Evolutionary conservation across 35 echinoderm and acorn worm genomes (phyloP).

Genomic region (Diadema setosum): DNA sequence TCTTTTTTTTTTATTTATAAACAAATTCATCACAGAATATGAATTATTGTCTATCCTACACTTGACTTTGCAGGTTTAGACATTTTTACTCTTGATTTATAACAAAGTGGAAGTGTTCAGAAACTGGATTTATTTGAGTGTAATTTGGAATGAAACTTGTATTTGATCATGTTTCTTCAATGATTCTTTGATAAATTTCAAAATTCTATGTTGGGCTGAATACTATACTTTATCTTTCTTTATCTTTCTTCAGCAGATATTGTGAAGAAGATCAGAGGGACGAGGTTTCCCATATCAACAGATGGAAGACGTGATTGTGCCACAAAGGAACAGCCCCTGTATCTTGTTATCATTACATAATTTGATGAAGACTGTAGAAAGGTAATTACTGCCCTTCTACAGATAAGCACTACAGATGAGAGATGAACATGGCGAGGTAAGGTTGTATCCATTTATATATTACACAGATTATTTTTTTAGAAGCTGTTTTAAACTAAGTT

Average conservation of each 20-base stretch:
- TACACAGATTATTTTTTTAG: too few species aligned
- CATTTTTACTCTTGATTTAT: too few species aligned
- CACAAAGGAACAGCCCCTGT: constrained; percentile 37
- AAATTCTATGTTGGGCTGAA: background rate
- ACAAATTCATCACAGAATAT: too few species aligned
- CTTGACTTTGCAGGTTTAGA: too few species aligned
- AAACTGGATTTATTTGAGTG: background rate
- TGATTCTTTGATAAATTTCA: background rate
- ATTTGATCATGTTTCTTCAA: background rate
- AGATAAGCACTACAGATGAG: constrained; percentile 38
- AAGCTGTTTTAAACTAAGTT: too few species aligned
- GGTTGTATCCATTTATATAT: too few species aligned
- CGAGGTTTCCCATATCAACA: constrained; percentile 42
- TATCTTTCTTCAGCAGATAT: constrained; percentile 33
- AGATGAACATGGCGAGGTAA: too few species aligned
- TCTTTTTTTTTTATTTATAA: too few species aligned
- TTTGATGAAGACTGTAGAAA: constrained; percentile 12
- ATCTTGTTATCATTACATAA: constrained; percentile 45
- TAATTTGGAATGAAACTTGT: background rate
- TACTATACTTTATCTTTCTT: too few species aligned
- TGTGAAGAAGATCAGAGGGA: constrained; percentile 4
- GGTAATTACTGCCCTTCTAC: constrained; percentile 36
- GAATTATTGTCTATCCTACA: too few species aligned
- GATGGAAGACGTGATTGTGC: constrained; percentile 60
- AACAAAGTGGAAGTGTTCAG: background rate